Evolutionary conservation across 2,888 invertebrate species (phyloP).

Genomic region (Miltochrista miniata): DNA sequence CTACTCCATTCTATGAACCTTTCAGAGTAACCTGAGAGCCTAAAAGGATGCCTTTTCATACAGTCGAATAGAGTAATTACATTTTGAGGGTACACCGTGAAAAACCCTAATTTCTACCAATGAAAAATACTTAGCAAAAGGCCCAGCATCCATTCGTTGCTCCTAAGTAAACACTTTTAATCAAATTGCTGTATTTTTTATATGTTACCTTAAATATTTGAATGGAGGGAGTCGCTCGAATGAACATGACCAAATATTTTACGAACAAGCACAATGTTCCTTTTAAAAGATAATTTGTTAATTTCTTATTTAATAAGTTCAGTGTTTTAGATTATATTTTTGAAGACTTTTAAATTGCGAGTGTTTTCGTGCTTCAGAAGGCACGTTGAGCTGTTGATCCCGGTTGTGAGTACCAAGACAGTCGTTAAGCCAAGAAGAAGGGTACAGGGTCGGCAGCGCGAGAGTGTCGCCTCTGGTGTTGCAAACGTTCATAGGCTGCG

Average conservation of each 20-base stretch:
- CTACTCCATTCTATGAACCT: constrained; percentile 17
- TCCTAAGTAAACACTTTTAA: constrained; percentile 58
- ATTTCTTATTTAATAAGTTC: too few relatives aligned
- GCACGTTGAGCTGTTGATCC: too few relatives aligned
- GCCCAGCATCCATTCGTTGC: constrained; percentile 45
- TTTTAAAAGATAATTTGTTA: constrained; percentile 9
- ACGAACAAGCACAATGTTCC: constrained; percentile 25
- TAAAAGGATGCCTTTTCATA: constrained; percentile 53
- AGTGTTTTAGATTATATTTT: too few relatives aligned
- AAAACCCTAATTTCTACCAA: constrained; percentile 56
- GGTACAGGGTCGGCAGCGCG: too few relatives aligned
- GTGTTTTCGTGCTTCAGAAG: too few relatives aligned
- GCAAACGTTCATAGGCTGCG: too few relatives aligned
- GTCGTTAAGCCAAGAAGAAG: too few relatives aligned
- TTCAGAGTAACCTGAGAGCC: constrained; percentile 23
- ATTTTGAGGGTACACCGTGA: constrained; percentile 49
- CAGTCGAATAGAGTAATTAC: constrained; percentile 64
- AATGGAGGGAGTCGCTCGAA: constrained; percentile 12
- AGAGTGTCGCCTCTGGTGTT: too few relatives aligned
- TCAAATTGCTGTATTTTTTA: constrained; percentile 46
- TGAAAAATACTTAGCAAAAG: constrained; percentile 47
- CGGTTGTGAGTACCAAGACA: too few relatives aligned
- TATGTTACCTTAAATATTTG: constrained; percentile 35
- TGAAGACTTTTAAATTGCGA: too few relatives aligned
- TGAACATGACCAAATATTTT: constrained; percentile 24